Evolutionary conservation across 2,113 vertebrate species (phyloP).

Genomic region (Nothocercus nigrocapillus): DNA sequence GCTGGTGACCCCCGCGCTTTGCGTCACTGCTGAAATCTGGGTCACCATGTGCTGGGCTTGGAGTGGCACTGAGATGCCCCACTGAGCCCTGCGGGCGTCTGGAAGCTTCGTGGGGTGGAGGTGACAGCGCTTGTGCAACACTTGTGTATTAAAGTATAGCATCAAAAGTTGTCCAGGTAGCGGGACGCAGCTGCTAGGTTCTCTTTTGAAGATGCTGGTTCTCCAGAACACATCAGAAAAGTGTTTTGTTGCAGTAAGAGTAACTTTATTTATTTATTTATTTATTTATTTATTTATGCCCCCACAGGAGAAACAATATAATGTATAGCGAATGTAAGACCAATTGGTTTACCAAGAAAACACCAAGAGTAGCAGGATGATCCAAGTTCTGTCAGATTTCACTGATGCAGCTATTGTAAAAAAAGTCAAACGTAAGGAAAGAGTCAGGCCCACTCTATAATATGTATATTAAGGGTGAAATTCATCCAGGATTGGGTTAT

Average conservation of each 20-base stretch:
- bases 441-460: background rate
- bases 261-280: background rate
- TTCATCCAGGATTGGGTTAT: background rate
- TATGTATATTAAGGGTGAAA: background rate
- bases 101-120: background rate
- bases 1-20: background rate
- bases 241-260: background rate
- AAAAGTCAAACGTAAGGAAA: background rate
- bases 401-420: accelerated
- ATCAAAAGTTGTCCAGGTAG: background rate
- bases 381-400: background rate
- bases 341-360: background rate
- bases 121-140: background rate
- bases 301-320: accelerated
- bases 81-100: background rate
- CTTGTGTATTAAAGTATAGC: background rate
- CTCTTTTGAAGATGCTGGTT: accelerated
- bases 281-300: background rate
- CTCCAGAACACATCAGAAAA: accelerated
- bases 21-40: background rate
- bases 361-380: background rate
- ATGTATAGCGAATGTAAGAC: background rate
- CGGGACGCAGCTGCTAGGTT: background rate
- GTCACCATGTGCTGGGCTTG: background rate
- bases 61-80: accelerated